Evolutionary conservation across 2,113 vertebrate species (phyloP).

Genomic region (Nyctibius bracteatus): DNA sequence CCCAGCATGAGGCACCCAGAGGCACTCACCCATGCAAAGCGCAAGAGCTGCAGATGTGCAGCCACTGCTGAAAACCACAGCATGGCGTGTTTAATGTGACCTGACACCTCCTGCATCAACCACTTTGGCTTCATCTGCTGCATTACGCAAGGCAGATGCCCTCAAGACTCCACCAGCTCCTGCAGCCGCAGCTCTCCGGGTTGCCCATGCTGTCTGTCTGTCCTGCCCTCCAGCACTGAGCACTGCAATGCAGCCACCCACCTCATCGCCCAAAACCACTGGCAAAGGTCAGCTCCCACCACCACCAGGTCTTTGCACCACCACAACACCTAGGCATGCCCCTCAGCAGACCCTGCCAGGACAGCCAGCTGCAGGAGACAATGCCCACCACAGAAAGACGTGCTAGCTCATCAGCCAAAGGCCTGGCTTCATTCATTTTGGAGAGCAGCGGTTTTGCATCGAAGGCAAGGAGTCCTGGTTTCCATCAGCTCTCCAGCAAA

Average conservation of each 20-base stretch:
- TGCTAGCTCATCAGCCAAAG: not conserved
- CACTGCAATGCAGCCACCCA: not conserved
- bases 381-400: not conserved
- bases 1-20: not conserved
- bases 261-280: not conserved
- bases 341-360: not conserved
- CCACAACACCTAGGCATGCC: fast-evolving
- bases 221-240: not conserved
- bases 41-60: fast-evolving
- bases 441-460: fast-evolving
- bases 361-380: not conserved
- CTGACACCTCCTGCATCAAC: not conserved
- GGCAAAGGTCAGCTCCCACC: not conserved
- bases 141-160: not conserved
- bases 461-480: not conserved
- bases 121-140: not conserved
- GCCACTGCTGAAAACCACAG: not conserved
- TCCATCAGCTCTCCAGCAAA: not conserved
- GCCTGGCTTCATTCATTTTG: fast-evolving
- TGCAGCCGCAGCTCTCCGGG: not conserved
- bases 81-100: not conserved
- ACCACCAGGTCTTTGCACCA: not conserved
- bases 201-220: fast-evolving
- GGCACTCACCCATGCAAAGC: fast-evolving
- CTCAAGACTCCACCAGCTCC: not conserved